Percentiles rank a stretch among this genome's conserved stretches.
Evolutionary conservation across 2,797 vertebrate species (phyloP).

Genomic region (Columba guinea): DNA sequence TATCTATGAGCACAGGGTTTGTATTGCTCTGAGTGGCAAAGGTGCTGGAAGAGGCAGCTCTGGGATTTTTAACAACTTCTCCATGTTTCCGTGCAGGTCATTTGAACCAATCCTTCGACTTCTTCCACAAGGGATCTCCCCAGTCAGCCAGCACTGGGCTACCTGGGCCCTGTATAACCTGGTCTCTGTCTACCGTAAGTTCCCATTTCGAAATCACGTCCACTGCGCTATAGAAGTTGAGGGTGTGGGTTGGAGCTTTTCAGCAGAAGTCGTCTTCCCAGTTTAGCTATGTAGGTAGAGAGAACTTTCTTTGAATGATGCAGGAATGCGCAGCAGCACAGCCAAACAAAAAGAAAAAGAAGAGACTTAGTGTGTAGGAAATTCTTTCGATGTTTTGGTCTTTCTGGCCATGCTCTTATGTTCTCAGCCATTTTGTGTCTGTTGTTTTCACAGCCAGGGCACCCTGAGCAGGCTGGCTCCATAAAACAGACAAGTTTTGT

Average conservation of each 20-base stretch:
- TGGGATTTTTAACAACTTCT: neutral
- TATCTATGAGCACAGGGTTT: neutral
- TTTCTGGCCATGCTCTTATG: neutral
- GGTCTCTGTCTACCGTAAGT: constrained; percentile 98
- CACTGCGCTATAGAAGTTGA: neutral
- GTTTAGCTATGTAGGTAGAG: neutral
- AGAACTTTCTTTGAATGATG: neutral
- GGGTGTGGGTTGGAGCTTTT: neutral
- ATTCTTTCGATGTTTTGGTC: neutral
- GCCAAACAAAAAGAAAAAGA: neutral
- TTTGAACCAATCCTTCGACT: constrained; percentile 98
- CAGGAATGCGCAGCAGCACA: neutral
- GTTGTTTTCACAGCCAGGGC: neutral
- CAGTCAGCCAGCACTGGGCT: constrained; percentile 98
- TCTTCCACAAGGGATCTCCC: constrained; percentile 91
- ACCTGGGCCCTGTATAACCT: constrained; percentile 98
- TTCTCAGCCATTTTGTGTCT: neutral
- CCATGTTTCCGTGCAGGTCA: constrained; percentile 80
- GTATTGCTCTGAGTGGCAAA: neutral
- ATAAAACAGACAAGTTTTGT: neutral
- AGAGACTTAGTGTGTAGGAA: neutral
- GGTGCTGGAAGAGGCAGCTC: neutral
- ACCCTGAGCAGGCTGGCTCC: neutral
- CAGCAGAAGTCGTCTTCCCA: neutral
- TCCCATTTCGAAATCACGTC: neutral